Base-by-base conservation (phyloP, 2,797 vertebrate genomes). In the Potorous gilbertii region DNA sequence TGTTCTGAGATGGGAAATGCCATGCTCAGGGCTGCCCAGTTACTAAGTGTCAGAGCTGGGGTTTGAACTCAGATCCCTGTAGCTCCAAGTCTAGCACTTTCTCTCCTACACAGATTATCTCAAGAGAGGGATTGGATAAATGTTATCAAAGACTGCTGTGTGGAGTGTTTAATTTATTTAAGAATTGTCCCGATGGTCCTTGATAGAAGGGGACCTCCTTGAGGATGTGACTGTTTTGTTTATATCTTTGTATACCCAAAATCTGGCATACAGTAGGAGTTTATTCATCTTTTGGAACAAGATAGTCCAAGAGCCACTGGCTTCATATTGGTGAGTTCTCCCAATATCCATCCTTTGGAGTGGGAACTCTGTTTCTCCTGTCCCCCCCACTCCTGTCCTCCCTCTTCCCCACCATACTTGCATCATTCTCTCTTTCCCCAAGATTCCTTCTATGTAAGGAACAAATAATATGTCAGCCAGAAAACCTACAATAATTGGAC, bases 401-500 rank as follows among this genome's bases (percentile, higher is more conserved):
- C 13, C 40, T 87, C 27, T 87, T 50, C 74, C 40, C 40, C 40
- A 74, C 14, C 5, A 21, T 9, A 46, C 13, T 87, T 87, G 8
- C 40, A 46, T 87, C 74, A 57, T 89, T 54, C 93, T 94, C 34
- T 89, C 34, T 40, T 31, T 0, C 0, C 93, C 89, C 89, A 29
- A 29, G 94, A 97, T 90, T 87, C 95, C 91, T 92, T 52, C 28
- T 91, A 74, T 0, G 2, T 96, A 3, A 18, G 97, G 94, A 98
- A 95, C 97, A 98, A 98, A 97, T 96, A 97, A 93, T 3, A 0
- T 46, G 0, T 9, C 95, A 97, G 98, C 98, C 97, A 97, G 96
- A 96, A 97, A 98, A 96, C 93, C 91, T 89, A 95, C 95, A 96
- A 98, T 98, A 98, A 98, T 98, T 93, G 81, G 96, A 97, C 96